Percentiles rank a stretch among this genome's conserved stretches.
phyloP scores from a whole-genome alignment of 2,113 vertebrate genomes.

The Malurus melanocephalus region DNA sequence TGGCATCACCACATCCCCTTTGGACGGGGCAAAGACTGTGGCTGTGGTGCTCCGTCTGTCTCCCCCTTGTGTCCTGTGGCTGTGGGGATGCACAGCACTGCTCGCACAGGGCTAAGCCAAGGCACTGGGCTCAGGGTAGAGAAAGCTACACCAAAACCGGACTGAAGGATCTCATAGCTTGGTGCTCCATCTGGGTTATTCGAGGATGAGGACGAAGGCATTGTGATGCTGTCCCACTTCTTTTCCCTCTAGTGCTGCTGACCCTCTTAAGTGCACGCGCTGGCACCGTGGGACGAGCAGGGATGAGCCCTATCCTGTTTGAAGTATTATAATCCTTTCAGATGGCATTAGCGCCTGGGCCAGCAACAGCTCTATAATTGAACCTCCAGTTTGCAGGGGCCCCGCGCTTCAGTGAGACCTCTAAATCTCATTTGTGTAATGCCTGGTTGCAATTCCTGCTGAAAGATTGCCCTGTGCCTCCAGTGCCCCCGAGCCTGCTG shows the following conservation, averaged over 20 bases:
- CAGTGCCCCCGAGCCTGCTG: not conserved
- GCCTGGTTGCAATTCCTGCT: conserved; percentile 20
- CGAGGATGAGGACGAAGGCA: not conserved
- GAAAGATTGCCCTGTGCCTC: conserved; percentile 16
- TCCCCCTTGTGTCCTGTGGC: not conserved
- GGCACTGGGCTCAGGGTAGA: rapidly evolving
- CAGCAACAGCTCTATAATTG: conserved; percentile 30
- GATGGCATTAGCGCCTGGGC: not conserved
- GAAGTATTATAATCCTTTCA: conserved; percentile 41
- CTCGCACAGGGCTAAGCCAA: rapidly evolving
- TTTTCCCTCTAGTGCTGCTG: not conserved
- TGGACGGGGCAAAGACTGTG: not conserved
- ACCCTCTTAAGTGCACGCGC: not conserved
- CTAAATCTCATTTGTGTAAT: conserved; percentile 61
- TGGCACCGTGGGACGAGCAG: rapidly evolving
- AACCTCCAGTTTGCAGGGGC: conserved; percentile 10
- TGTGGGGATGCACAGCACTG: rapidly evolving
- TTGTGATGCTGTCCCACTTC: not conserved
- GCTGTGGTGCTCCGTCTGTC: not conserved
- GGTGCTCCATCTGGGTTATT: not conserved
- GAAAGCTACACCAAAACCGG: not conserved
- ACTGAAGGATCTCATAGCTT: not conserved
- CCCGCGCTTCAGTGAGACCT: not conserved
- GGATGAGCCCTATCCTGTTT: conserved; percentile 19
- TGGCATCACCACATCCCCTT: not conserved